Base-by-base conservation (phyloP, 1,140 invertebrate species). In the Pachyrhynchus sulphureomaculatus region DNA sequence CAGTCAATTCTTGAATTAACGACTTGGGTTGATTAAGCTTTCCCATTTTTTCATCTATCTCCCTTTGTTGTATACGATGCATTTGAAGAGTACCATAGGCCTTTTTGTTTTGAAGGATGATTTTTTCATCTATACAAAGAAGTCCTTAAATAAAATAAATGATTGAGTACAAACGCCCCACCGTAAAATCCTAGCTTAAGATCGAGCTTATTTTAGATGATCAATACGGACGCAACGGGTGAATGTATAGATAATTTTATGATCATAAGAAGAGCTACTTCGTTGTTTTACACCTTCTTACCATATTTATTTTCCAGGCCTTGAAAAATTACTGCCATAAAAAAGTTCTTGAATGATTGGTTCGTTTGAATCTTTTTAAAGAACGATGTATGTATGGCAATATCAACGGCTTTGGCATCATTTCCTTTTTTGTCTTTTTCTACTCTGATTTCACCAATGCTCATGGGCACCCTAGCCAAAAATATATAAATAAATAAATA, bases 391-490 rank as follows among this genome's bases (percentile, higher is more conserved):
- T 89, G 87, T 9, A 94, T 83, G 5, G 90, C 87, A 33, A 93
- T 83, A 76, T 93, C 91, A 76, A 86, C 90, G 0, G 84, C 89
- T 56, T 83, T 83, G 20, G 86, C 86, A 0, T 83, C 80, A 12
- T 80, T 77, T 12, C 88, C 87, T 64, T 83, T 83, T 76, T 92
- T 95, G 75, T 95, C 93, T 18, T 79, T 76, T 71, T 93, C 92
- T 10, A 80, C 79, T 66, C 89, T 87, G 39, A 88, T 83, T 72
- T 88, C 85, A 0, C 91, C 92, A 64, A 96, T 88, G 72, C 91
- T 93, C 88, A 96, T 91, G 1, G 93, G 93, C 37, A 96, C 84
- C 47, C 87, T 79, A 26, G n/a, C n/a, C n/a, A n/a, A n/a, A n/a
- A n/a, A n/a, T n/a, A n/a, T n/a, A n/a, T n/a, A n/a, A n/a, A n/a